phyloP scores from a whole-genome alignment of 1,140 invertebrate genomes.

The Xylocopa sonorina region DNA sequence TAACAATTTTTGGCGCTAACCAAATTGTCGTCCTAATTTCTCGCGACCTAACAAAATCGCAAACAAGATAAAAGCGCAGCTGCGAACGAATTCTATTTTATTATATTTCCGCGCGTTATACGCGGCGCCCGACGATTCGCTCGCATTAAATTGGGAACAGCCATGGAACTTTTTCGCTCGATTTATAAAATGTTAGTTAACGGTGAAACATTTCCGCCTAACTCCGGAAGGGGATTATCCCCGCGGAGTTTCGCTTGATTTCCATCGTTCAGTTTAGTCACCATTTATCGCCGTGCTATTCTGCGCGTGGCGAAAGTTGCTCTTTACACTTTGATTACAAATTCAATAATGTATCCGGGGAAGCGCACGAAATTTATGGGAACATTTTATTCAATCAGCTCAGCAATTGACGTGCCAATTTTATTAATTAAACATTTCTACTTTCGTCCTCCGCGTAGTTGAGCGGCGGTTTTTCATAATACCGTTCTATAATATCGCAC shows the following conservation, averaged over 20 bases:
- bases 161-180: not conserved
- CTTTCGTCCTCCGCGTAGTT: too few relatives aligned
- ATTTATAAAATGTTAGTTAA: constrained; percentile 39
- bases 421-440: too few relatives aligned
- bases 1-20: not conserved
- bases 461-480: too few relatives aligned
- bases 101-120: not conserved
- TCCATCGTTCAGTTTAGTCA: constrained; percentile 9
- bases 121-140: not conserved
- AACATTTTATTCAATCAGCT: not conserved
- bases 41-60: not conserved
- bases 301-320: not conserved
- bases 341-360: not conserved
- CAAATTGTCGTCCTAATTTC: not conserved
- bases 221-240: constrained; percentile 7
- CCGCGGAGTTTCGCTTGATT: constrained; percentile 18
- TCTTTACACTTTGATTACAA: not conserved
- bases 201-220: not conserved
- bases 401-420: too few relatives aligned
- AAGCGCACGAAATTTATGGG: not conserved
- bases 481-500: too few relatives aligned
- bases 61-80: not conserved
- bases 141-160: not conserved
- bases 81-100: not conserved
- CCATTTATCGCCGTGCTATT: constrained; percentile 1